These are phyloP conservation scores for Drosophila anceps DNA, from an alignment of 2,888 invertebrate species.

Conservation along the genomic window DNA sequence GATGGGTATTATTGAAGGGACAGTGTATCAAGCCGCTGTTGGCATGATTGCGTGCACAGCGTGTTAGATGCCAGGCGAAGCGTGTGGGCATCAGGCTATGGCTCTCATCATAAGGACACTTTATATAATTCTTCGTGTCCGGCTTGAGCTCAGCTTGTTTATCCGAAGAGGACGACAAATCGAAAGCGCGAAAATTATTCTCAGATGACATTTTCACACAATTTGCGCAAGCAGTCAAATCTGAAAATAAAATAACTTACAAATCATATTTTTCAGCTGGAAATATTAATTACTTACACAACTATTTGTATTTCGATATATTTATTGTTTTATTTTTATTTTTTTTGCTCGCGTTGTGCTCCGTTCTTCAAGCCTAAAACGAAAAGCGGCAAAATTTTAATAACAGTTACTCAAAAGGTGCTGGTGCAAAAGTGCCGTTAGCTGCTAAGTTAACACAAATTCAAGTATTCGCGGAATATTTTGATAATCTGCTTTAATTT, in stretches of 20 bases:
- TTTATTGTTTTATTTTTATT: background rate
- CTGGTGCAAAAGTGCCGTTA: constrained; percentile 1
- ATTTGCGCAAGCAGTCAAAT: background rate
- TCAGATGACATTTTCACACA: background rate
- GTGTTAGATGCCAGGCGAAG: constrained; percentile 1
- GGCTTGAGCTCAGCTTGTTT: background rate
- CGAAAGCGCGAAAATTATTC: background rate
- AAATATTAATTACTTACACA: background rate
- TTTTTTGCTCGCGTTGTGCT: background rate
- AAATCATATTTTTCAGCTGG: background rate
- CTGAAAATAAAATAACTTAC: background rate
- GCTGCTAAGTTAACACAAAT: background rate
- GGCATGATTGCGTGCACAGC: constrained; percentile 17
- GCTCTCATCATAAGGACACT: constrained; percentile 10
- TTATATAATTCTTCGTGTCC: background rate
- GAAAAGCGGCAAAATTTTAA: background rate
- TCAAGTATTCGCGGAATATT: background rate
- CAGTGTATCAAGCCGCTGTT: background rate
- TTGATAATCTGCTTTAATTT: background rate
- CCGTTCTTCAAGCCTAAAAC: background rate
- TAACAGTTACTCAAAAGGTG: background rate
- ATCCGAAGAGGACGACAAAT: background rate
- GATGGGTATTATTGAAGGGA: constrained; percentile 7
- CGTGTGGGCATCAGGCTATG: constrained; percentile 3
- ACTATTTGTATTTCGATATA: background rate